Conservation (phyloP, 2,113 vertebrate genomes). For the Myotis yumanensis region DNA sequence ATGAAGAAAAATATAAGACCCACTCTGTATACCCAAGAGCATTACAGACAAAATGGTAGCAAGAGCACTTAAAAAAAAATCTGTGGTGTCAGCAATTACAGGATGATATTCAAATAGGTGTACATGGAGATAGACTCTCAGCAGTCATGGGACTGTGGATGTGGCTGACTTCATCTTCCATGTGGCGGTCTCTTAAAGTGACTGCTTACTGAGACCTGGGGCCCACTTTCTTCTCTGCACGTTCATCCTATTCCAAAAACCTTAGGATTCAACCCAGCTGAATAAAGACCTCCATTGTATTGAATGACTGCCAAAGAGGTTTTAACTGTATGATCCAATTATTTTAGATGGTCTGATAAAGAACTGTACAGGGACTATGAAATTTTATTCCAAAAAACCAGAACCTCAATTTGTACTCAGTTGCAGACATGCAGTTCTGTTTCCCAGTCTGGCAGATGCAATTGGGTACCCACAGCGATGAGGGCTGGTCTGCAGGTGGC, state of each 20-base stretch:
- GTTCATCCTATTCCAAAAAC: background rate
- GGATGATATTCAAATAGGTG: background rate
- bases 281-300: background rate
- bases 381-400: background rate
- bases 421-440: background rate
- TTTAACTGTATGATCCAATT: background rate
- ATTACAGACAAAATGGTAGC: background rate
- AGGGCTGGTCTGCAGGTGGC: background rate
- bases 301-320: background rate
- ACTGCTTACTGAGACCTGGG: background rate
- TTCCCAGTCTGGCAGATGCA: background rate
- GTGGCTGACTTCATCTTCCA: background rate
- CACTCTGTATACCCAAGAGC: background rate
- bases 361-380: background rate
- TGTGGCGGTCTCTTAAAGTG: background rate
- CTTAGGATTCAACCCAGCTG: background rate
- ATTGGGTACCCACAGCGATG: background rate
- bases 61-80: background rate
- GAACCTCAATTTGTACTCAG: background rate
- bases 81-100: background rate
- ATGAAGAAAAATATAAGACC: background rate
- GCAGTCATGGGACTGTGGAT: no score
- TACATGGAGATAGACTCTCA: background rate
- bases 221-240: background rate
- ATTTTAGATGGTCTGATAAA: background rate